Evolutionary conservation across 2,797 vertebrate genomes (phyloP).

Genomic region (Periophthalmus magnuspinnatus): DNA sequence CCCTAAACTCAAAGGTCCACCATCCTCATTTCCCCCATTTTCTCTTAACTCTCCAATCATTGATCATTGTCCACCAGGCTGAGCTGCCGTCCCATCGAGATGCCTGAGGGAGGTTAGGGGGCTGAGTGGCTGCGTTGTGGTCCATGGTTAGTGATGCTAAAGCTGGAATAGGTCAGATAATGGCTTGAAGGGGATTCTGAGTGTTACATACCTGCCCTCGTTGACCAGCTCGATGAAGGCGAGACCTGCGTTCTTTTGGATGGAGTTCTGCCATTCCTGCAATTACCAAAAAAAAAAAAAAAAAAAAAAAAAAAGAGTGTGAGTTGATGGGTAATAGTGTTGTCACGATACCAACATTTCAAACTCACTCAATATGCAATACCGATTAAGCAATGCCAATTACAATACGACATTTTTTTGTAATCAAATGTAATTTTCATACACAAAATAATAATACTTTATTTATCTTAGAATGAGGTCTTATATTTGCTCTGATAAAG

Average conservation of each 20-base stretch:
- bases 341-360: neutral
- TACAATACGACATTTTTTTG: too few species aligned
- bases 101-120: slow-evolving; percentile 21
- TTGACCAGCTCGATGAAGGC: slow-evolving; percentile 95
- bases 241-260: slow-evolving; percentile 93
- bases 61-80: slow-evolving; percentile 31
- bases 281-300: slow-evolving; percentile 8
- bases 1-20: slow-evolving; percentile 63
- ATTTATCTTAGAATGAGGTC: too few species aligned
- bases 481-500: too few species aligned
- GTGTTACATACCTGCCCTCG: slow-evolving; percentile 85
- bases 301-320: neutral
- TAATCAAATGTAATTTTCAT: too few species aligned
- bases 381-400: too few species aligned
- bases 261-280: slow-evolving; percentile 96
- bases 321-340: too few species aligned
- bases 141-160: neutral
- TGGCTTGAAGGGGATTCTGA: slow-evolving; percentile 14
- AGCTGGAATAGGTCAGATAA: slow-evolving; percentile 31
- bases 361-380: too few species aligned
- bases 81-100: slow-evolving; percentile 42
- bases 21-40: slow-evolving; percentile 39
- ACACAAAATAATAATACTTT: too few species aligned
- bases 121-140: slow-evolving; percentile 26
- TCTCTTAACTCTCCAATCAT: slow-evolving; percentile 35